phyloP scores from a whole-genome alignment of 92 coral and sea anemone genomes.

The Plumapathes pennacea region DNA sequence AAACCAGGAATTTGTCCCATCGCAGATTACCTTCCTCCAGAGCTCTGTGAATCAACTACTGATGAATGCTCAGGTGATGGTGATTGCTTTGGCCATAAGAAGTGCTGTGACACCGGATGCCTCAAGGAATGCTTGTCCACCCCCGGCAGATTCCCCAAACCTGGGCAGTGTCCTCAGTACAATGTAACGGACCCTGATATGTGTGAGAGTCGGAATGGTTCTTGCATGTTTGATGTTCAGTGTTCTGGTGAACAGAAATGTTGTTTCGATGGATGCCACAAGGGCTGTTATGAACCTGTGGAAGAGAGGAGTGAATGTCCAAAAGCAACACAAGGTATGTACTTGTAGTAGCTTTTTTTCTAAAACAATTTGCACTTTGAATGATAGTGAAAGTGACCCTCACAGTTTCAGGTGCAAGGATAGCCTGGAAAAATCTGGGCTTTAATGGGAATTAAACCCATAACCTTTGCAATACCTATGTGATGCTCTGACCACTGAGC shows the following conservation, averaged over 20 bases:
- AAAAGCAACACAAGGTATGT: no score
- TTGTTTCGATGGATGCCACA: slow-evolving; percentile 44
- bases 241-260: slow-evolving; percentile 59
- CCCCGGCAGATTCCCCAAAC: slow-evolving; percentile 60
- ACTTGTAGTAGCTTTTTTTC: no score
- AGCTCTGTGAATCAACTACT: slow-evolving; percentile 41
- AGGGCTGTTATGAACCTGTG: neutral
- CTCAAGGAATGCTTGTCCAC: slow-evolving; percentile 51
- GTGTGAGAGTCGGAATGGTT: slow-evolving; percentile 10
- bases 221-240: slow-evolving; percentile 45
- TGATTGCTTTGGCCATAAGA: slow-evolving; percentile 71
- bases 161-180: slow-evolving; percentile 65
- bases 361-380: no score
- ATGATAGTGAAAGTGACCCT: no score
- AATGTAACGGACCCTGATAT: slow-evolving; percentile 12
- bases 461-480: no score
- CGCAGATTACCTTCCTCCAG: slow-evolving; percentile 16
- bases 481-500: no score
- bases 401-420: no score
- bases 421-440: no score
- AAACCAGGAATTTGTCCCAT: slow-evolving; percentile 76
- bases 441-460: no score
- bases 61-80: slow-evolving; percentile 66
- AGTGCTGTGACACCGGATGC: slow-evolving; percentile 75
- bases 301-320: no score